phyloP scores from a whole-genome alignment of 2,888 invertebrate genomes.

The Dryobotodes eremita region DNA sequence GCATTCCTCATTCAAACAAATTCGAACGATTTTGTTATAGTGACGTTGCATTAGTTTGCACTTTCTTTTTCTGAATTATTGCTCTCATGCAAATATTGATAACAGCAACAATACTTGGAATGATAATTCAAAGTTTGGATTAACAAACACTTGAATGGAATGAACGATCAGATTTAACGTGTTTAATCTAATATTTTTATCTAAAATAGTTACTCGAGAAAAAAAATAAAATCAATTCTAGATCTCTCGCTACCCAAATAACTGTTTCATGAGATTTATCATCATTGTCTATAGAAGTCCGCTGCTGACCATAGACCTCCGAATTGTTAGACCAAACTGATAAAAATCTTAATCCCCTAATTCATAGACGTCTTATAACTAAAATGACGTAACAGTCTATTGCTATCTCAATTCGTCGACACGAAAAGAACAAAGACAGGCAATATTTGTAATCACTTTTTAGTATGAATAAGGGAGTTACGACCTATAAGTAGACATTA shows the following conservation, averaged over 20 bases:
- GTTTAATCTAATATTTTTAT: background rate
- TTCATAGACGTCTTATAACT: background rate
- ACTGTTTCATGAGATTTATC: background rate
- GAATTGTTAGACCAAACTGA: background rate
- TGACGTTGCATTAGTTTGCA: background rate
- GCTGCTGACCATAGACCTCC: background rate
- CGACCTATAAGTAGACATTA: constrained; percentile 7
- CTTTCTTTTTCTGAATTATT: too few relatives aligned
- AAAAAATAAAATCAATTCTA: too few relatives aligned
- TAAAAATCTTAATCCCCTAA: background rate
- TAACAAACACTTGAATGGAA: background rate
- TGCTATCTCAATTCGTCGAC: background rate
- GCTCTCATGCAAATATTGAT: background rate
- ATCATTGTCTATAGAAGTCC: background rate
- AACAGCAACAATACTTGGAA: background rate
- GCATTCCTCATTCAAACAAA: constrained; percentile 2
- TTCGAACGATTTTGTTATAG: background rate
- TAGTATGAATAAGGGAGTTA: constrained; percentile 1
- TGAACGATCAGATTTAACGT: background rate
- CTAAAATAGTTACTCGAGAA: background rate
- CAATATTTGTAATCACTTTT: too few relatives aligned
- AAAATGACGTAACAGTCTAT: background rate
- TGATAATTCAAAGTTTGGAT: background rate
- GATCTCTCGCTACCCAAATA: background rate
- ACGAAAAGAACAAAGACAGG: background rate